A percentile compares a stretch with the other conserved stretches of the same genome.
Evolutionary conservation across 2,113 vertebrate genomes (phyloP).

Genomic region (Pica pica): DNA sequence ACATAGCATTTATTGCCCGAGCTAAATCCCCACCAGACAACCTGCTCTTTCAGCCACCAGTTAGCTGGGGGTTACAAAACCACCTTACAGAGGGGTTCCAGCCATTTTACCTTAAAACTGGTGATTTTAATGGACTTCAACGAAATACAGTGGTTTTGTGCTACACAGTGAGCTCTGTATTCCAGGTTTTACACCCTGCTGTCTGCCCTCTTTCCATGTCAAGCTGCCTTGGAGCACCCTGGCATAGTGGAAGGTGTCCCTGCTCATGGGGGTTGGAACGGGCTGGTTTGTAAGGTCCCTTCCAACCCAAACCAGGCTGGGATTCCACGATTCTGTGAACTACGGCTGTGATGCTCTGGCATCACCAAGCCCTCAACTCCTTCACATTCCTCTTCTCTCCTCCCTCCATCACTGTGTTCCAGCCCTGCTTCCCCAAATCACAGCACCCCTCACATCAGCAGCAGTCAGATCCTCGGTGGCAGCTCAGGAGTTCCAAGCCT

Average conservation of each 20-base stretch:
- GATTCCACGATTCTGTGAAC: background rate
- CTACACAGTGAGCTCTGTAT: fast-evolving
- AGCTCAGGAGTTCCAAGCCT: background rate
- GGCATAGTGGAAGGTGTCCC: background rate
- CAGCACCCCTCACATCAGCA: background rate
- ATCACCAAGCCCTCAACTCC: background rate
- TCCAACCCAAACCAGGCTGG: background rate
- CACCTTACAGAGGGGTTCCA: background rate
- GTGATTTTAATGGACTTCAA: background rate
- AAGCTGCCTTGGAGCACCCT: background rate
- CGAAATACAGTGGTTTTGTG: fast-evolving
- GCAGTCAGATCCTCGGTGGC: background rate
- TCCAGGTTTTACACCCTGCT: background rate
- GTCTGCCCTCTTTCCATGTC: background rate
- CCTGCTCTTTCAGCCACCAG: background rate
- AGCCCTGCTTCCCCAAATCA: background rate
- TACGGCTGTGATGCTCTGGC: fast-evolving
- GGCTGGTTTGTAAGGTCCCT: background rate
- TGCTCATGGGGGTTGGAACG: background rate
- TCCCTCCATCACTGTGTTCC: fast-evolving
- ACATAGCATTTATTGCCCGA: background rate
- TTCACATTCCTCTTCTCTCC: background rate
- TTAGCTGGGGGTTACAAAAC: background rate
- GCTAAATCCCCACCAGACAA: background rate
- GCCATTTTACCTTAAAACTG: background rate